Percentiles rank a stretch among this genome's conserved stretches.
Evolutionary conservation across 2,888 invertebrate species (phyloP).

Genomic region (Cataglyphis altisquamis): DNA sequence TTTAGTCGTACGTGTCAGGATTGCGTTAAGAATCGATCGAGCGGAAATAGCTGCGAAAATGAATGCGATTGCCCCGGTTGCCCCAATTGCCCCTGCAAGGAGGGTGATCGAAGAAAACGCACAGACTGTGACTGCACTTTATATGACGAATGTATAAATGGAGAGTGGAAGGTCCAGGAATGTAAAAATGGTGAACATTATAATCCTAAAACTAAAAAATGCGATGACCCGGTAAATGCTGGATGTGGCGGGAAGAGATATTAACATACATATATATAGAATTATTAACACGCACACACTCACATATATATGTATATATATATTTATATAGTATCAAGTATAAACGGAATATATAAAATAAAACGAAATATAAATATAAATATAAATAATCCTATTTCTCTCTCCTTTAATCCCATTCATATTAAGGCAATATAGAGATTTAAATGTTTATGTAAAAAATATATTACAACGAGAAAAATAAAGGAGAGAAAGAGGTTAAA

Average conservation of each 20-base stretch:
- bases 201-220: neutral
- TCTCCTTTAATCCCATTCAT: neutral
- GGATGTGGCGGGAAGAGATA: too few species aligned
- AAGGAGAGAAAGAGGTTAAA: slow-evolving; percentile 1
- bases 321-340: neutral
- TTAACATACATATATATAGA: neutral
- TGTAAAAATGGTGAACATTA: neutral
- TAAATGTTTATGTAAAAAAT: neutral
- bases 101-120: neutral
- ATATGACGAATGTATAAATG: neutral
- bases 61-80: too few species aligned
- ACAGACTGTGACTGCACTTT: neutral
- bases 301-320: neutral
- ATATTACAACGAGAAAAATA: neutral
- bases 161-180: accelerated
- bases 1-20: slow-evolving; percentile 18
- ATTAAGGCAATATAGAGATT: slow-evolving; percentile 14
- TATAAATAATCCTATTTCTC: neutral
- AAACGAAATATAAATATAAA: neutral
- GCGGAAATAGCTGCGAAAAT: neutral
- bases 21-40: neutral
- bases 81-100: neutral
- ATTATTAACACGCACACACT: neutral
- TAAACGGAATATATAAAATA: neutral
- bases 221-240: neutral